phyloP scores from a whole-genome alignment of 1,140 invertebrate species.

The Daktulosphaira vitifoliae region DNA sequence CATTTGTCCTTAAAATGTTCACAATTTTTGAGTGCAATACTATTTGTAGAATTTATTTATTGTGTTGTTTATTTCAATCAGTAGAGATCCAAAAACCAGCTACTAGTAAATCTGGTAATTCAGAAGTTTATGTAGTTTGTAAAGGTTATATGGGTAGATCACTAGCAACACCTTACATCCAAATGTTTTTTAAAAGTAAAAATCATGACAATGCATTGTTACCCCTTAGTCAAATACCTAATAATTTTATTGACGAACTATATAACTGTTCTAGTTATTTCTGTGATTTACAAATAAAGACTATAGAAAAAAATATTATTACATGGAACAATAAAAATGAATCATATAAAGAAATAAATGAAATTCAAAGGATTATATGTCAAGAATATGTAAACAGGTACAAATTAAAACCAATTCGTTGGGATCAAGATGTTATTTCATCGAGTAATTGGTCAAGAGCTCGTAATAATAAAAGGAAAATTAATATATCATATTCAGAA shows the following conservation, averaged over 20 bases:
- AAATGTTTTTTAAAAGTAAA: background rate
- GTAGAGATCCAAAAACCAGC: slow-evolving; percentile 77
- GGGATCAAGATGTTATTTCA: background rate
- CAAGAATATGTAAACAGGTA: background rate
- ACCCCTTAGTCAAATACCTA: background rate
- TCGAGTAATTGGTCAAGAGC: no score
- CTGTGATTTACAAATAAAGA: background rate
- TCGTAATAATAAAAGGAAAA: no score
- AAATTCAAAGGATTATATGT: background rate
- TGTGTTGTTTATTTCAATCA: slow-evolving; percentile 62
- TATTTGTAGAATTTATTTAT: slow-evolving; percentile 68
- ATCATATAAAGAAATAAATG: background rate
- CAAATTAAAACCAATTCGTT: background rate
- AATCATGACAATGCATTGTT: background rate
- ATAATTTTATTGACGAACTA: background rate
- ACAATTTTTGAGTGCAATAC: slow-evolving; percentile 78
- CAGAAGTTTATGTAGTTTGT: slow-evolving; percentile 83
- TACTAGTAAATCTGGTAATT: slow-evolving; percentile 88
- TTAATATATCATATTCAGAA: background rate
- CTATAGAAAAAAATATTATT: background rate
- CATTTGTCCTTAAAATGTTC: slow-evolving; percentile 85
- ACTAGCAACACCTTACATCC: background rate
- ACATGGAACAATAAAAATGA: background rate
- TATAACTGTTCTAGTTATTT: background rate
- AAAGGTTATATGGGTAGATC: slow-evolving; percentile 48